Evolutionary conservation across 2,888 invertebrate genomes (phyloP).

Genomic region (Euspilapteryx auroguttella): DNA sequence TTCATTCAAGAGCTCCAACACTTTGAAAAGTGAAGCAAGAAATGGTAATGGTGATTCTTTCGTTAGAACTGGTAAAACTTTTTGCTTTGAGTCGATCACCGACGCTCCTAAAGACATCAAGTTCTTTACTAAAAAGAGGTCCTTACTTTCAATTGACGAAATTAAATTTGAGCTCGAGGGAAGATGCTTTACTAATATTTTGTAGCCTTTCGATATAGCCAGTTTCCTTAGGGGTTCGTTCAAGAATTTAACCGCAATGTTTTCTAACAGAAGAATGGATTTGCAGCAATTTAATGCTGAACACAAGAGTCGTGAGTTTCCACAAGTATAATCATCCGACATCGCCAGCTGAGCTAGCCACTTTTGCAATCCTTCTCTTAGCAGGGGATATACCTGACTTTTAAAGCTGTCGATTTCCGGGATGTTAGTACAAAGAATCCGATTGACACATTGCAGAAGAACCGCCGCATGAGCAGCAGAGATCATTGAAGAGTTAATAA

Average conservation of each 20-base stretch:
- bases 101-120: conserved; percentile 28
- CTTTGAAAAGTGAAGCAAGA: conserved; percentile 32
- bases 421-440: conserved; percentile 19
- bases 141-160: conserved; percentile 28
- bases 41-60: conserved; percentile 35
- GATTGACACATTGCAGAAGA: conserved; percentile 44
- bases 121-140: conserved; percentile 29
- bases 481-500: conserved; percentile 37
- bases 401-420: conserved; percentile 22
- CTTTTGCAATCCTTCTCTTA: conserved; percentile 43
- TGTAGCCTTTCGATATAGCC: conserved; percentile 43
- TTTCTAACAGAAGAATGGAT: conserved; percentile 24
- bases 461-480: conserved; percentile 63
- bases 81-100: conserved; percentile 28
- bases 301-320: conserved; percentile 34
- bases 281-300: conserved; percentile 36
- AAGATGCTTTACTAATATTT: conserved; percentile 32
- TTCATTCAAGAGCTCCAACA: conserved; percentile 24
- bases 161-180: conserved; percentile 37
- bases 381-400: conserved; percentile 31
- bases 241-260: conserved; percentile 22
- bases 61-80: conserved; percentile 35
- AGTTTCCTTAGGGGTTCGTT: conserved; percentile 26
- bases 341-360: conserved; percentile 45
- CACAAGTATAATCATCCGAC: conserved; percentile 39